These are phyloP conservation scores for Lycorma delicatula DNA, from an alignment of 1,140 invertebrate genomes.

Conservation along the genomic window DNA sequence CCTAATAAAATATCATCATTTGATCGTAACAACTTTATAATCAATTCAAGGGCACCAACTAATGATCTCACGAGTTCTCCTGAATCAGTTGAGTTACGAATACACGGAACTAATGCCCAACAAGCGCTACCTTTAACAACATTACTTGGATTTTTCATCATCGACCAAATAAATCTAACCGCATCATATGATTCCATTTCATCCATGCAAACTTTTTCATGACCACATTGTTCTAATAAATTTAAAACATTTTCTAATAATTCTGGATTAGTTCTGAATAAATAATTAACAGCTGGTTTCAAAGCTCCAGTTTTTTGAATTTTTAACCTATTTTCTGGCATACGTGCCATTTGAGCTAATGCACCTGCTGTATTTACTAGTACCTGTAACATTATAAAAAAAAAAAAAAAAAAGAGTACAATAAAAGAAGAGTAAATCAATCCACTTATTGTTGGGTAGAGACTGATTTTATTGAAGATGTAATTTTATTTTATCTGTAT, in stretches of 20 bases:
- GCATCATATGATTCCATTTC: constrained; percentile 81
- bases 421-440: no score
- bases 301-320: not conserved
- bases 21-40: constrained; percentile 76
- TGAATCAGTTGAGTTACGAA: constrained; percentile 77
- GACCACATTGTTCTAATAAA: constrained; percentile 70
- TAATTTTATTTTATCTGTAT: no score
- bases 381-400: no score
- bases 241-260: constrained; percentile 75
- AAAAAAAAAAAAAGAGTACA: no score
- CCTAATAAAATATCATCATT: constrained; percentile 68
- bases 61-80: constrained; percentile 86
- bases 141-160: constrained; percentile 73
- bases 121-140: constrained; percentile 81
- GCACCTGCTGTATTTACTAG: not conserved
- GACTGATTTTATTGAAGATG: no score
- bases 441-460: no score
- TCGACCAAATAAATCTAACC: constrained; percentile 82
- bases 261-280: not conserved
- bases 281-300: not conserved
- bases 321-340: not conserved
- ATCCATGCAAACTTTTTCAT: constrained; percentile 58
- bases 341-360: not conserved
- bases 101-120: constrained; percentile 81
- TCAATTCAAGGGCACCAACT: constrained; percentile 82